These are phyloP conservation scores for Belonocnema kinseyi DNA, from an alignment of 1,140 invertebrate species.

Conservation along the genomic window DNA sequence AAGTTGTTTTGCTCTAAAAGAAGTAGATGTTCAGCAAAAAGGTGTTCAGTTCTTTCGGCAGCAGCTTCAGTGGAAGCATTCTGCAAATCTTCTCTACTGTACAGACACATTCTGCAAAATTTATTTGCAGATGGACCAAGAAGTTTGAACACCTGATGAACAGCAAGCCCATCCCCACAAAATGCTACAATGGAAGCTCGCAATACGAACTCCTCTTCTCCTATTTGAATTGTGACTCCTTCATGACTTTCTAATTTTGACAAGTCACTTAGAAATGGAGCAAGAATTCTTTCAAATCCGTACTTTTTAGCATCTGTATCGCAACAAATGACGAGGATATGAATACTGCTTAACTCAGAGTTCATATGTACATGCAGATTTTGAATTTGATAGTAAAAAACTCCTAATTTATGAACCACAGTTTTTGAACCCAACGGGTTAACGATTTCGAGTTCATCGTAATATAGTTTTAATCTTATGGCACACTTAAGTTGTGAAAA, in stretches of 20 bases:
- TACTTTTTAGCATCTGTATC: slow-evolving; percentile 31
- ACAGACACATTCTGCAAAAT: slow-evolving; percentile 41
- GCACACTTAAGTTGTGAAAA: too few species aligned
- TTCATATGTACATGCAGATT: slow-evolving; percentile 35
- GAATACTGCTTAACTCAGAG: slow-evolving; percentile 28
- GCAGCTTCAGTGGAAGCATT: not conserved
- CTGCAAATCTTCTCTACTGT: slow-evolving; percentile 33
- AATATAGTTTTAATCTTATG: too few species aligned
- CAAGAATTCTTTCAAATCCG: slow-evolving; percentile 33
- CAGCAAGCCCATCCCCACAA: slow-evolving; percentile 18
- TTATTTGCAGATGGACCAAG: slow-evolving; percentile 36
- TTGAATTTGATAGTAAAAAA: slow-evolving; percentile 33
- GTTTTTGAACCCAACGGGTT: slow-evolving; percentile 39
- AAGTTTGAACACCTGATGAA: too few species aligned
- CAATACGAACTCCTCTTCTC: slow-evolving; percentile 18
- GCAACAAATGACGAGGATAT: slow-evolving; percentile 12
- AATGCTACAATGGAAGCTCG: slow-evolving; percentile 37
- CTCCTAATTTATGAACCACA: slow-evolving; percentile 31
- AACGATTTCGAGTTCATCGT: slow-evolving; percentile 1
- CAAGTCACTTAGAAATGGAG: slow-evolving; percentile 30
- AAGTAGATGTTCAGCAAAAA: slow-evolving; percentile 12
- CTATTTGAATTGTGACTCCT: slow-evolving; percentile 5
- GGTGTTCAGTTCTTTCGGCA: slow-evolving; percentile 2
- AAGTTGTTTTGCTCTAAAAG: too few species aligned
- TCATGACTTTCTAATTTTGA: slow-evolving; percentile 26